Evolutionary conservation across 2,113 vertebrate species (phyloP).

Genomic region (Hypanus sabinus): DNA sequence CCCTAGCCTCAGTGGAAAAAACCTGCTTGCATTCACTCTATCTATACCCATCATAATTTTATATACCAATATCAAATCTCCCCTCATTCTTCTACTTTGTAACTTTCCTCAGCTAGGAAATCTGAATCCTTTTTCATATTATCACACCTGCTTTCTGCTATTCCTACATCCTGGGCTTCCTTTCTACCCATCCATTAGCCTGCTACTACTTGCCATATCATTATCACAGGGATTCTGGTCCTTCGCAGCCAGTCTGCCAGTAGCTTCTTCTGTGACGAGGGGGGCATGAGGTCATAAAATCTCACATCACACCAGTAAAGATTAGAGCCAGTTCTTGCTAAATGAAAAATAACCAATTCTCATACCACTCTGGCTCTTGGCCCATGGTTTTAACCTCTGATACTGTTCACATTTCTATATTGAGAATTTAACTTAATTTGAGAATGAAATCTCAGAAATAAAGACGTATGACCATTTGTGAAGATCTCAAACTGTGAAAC

Average conservation of each 20-base stretch:
- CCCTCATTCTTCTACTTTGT: no score
- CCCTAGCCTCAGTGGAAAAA: no score
- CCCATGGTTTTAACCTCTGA: not conserved
- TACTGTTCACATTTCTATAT: not conserved
- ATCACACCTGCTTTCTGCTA: not conserved
- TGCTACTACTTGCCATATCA: not conserved
- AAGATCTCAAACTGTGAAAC: not conserved
- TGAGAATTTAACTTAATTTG: not conserved
- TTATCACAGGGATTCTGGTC: not conserved
- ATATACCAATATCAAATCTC: no score
- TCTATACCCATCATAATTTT: no score
- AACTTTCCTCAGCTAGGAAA: no score
- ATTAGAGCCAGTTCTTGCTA: no score
- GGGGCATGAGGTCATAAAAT: not conserved
- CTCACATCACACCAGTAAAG: not conserved
- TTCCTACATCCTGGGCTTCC: no score
- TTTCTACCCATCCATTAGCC: not conserved
- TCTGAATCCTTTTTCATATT: no score
- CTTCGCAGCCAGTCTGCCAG: not conserved
- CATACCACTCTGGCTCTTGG: not conserved
- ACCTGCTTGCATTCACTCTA: no score
- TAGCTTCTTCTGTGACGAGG: not conserved
- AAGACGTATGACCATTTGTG: not conserved
- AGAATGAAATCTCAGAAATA: not conserved
- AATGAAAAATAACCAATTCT: no score